Percentiles rank a stretch among this genome's conserved stretches.
phyloP scores from a whole-genome alignment of 1,140 invertebrate species.

The Bacillus rossius region DNA sequence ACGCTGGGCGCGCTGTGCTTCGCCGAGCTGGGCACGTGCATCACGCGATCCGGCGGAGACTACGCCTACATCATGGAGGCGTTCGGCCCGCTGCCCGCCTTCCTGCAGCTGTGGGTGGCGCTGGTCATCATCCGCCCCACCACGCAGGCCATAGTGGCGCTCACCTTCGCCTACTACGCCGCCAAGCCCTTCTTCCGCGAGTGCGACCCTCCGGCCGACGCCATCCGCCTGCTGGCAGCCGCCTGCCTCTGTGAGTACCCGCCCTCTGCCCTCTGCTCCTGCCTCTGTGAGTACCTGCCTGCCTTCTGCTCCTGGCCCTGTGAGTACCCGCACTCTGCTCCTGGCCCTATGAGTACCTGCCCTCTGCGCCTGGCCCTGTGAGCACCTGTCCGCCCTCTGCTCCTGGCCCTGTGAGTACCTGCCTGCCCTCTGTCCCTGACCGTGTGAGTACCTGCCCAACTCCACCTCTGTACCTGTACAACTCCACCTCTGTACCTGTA shows the following conservation, averaged over 20 bases:
- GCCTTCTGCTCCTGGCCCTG: too few species aligned
- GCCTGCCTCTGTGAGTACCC: constrained; percentile 74
- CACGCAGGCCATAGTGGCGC: constrained; percentile 75
- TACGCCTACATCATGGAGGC: constrained; percentile 83
- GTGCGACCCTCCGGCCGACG: constrained; percentile 56
- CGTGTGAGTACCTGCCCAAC: too few species aligned
- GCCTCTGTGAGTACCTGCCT: too few species aligned
- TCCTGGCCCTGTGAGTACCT: too few species aligned
- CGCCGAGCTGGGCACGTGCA: constrained; percentile 78
- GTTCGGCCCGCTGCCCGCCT: constrained; percentile 85
- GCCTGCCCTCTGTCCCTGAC: too few species aligned
- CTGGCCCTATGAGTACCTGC: too few species aligned
- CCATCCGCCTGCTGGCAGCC: constrained; percentile 60
- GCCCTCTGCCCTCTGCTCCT: too few species aligned
- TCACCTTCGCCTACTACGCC: constrained; percentile 75
- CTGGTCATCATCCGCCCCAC: constrained; percentile 77
- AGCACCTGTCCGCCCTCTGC: too few species aligned
- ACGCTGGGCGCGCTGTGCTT: constrained; percentile 75
- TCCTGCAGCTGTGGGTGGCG: constrained; percentile 83
- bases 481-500: too few species aligned
- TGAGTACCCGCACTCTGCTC: too few species aligned
- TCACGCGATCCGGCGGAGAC: constrained; percentile 78
- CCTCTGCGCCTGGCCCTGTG: too few species aligned
- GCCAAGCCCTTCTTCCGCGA: constrained; percentile 77
- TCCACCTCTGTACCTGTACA: too few species aligned